Conservation (phyloP, 2,113 vertebrate genomes). For the Lophura nycthemera region DNA sequence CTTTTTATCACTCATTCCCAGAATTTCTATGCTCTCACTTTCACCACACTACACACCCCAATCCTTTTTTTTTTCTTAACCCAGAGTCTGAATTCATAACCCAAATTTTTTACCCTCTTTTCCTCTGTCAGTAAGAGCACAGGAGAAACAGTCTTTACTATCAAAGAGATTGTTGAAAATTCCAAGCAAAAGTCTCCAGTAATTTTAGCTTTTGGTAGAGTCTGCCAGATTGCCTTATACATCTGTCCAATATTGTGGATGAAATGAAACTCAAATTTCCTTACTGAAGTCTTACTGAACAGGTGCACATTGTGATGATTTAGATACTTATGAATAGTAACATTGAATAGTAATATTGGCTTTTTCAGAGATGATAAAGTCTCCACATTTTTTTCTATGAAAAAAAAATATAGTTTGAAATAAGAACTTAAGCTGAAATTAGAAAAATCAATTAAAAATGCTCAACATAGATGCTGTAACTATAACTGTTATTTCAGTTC, state of each 20-base stretch:
- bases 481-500: neutral
- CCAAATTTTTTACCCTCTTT: neutral
- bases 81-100: neutral
- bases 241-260: neutral
- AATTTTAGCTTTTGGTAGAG: neutral
- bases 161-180: neutral
- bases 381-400: neutral
- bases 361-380: neutral
- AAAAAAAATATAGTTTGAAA: neutral
- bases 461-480: neutral
- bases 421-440: neutral
- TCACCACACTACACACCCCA: neutral
- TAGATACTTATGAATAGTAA: neutral
- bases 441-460: neutral
- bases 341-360: neutral
- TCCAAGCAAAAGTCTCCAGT: neutral
- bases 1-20: neutral
- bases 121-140: neutral
- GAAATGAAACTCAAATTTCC: neutral
- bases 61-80: fast-evolving
- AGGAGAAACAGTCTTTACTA: neutral
- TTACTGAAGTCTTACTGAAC: neutral
- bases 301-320: neutral
- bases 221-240: neutral
- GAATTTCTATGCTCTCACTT: neutral